Percentiles rank a stretch among this genome's conserved stretches.
These are phyloP conservation scores for Anas platyrhynchos DNA, from an alignment of 2,113 vertebrate species.

Conservation along the genomic window DNA sequence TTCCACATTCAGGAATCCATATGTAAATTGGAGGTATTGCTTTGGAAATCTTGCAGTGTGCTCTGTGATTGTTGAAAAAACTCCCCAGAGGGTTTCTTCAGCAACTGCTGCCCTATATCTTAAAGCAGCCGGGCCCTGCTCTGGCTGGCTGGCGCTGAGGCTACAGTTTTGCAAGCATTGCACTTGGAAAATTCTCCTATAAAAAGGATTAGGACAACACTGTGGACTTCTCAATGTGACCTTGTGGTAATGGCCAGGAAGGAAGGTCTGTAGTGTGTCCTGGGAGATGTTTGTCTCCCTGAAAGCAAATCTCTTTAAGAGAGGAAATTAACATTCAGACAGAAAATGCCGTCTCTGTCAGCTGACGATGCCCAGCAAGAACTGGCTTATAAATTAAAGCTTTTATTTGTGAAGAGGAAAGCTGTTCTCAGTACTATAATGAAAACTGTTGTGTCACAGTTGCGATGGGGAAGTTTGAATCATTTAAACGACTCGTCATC, in stretches of 20 bases:
- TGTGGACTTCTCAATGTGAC: background rate
- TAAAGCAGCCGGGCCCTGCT: background rate
- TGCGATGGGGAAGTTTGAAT: background rate
- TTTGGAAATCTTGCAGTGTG: background rate
- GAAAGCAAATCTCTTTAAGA: constrained; percentile 8
- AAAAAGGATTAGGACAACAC: background rate
- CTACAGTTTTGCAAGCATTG: background rate
- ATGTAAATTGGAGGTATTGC: background rate
- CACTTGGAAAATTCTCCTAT: background rate
- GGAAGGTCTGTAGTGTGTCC: constrained; percentile 7
- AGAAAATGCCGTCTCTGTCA: constrained; percentile 11
- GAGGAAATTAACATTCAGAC: constrained; percentile 39
- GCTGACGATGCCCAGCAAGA: background rate
- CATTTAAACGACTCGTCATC: background rate
- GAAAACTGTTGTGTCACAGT: constrained; percentile 1
- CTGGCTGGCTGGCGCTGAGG: background rate
- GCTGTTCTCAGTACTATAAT: background rate
- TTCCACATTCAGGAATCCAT: background rate
- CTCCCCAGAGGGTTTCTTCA: background rate
- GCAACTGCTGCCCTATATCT: background rate
- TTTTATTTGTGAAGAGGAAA: constrained; percentile 16
- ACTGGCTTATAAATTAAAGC: constrained; percentile 28
- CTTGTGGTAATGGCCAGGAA: constrained; percentile 12
- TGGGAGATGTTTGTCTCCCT: constrained; percentile 38
- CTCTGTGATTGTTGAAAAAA: background rate